Conservation (phyloP, 2,888 invertebrate genomes). For the Clostera curtula region DNA sequence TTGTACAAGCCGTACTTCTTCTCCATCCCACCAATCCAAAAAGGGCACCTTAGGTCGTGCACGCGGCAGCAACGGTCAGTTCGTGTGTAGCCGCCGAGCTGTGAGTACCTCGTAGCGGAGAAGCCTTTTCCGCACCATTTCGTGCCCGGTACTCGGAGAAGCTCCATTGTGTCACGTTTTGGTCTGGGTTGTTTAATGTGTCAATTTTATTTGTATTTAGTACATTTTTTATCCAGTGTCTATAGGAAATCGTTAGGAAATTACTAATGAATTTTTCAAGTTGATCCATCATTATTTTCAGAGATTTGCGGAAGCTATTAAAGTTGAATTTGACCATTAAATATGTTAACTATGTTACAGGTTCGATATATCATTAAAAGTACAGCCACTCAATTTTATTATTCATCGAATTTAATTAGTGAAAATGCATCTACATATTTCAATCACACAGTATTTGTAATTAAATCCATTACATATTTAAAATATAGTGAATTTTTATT, state of each 20-base stretch:
- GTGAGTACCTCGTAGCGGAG: constrained; percentile 85
- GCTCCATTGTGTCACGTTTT: constrained; percentile 72
- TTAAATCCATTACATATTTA: too few species aligned
- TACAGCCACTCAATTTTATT: too few species aligned
- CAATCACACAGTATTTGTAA: too few species aligned
- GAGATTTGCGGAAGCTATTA: too few species aligned
- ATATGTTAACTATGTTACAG: too few species aligned
- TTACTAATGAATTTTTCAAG: too few species aligned
- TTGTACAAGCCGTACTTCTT: constrained; percentile 91
- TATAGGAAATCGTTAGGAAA: neutral
- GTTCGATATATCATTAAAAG: too few species aligned
- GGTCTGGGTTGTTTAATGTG: constrained; percentile 39
- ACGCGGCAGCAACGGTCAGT: constrained; percentile 92
- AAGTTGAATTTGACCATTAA: too few species aligned
- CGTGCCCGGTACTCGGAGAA: constrained; percentile 90
- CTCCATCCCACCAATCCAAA: constrained; percentile 88
- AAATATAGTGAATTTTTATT: too few species aligned
- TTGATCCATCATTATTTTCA: too few species aligned
- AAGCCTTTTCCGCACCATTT: constrained; percentile 96
- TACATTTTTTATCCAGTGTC: neutral
- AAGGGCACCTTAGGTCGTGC: constrained; percentile 90
- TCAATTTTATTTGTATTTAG: neutral
- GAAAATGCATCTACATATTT: too few species aligned
- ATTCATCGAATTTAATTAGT: too few species aligned
- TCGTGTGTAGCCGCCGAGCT: constrained; percentile 87